These are phyloP conservation scores for Solen grandis DNA, from an alignment of 1,140 invertebrate genomes.

Conservation along the genomic window DNA sequence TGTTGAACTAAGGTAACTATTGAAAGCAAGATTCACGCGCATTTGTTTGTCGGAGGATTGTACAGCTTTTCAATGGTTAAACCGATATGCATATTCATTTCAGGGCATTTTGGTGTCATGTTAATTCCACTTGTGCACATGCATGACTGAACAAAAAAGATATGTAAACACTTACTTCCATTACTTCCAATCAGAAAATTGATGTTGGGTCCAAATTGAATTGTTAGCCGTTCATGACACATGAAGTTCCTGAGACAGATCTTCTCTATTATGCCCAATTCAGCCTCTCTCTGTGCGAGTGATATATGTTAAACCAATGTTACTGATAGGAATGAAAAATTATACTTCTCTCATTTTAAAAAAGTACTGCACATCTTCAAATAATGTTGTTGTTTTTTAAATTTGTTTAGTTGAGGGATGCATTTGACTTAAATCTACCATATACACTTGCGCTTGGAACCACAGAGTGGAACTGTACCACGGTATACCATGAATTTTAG, in stretches of 20 bases:
- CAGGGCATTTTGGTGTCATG: background rate
- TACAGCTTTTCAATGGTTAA: background rate
- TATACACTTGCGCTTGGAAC: too few relatives aligned
- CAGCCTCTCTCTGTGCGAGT: slow-evolving; percentile 61
- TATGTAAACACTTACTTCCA: slow-evolving; percentile 92
- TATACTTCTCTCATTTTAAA: too few relatives aligned
- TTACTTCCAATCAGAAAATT: slow-evolving; percentile 96
- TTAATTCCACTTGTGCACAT: slow-evolving; percentile 31
- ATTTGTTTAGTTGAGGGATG: too few relatives aligned
- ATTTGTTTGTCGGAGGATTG: background rate
- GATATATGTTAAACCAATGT: too few relatives aligned
- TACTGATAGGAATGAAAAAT: too few relatives aligned
- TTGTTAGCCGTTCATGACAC: slow-evolving; percentile 91
- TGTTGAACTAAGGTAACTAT: background rate
- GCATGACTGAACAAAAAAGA: too few relatives aligned
- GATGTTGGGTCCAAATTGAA: slow-evolving; percentile 88
- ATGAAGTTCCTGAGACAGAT: slow-evolving; percentile 94
- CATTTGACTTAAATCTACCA: too few relatives aligned
- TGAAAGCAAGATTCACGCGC: background rate
- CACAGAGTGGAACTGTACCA: too few relatives aligned
- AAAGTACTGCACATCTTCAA: too few relatives aligned
- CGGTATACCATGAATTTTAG: too few relatives aligned
- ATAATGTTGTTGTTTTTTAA: too few relatives aligned
- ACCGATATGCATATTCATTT: background rate
- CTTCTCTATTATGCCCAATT: slow-evolving; percentile 87